Conservation (phyloP, 2,888 invertebrate genomes). For the Cephus rjabovi region DNA sequence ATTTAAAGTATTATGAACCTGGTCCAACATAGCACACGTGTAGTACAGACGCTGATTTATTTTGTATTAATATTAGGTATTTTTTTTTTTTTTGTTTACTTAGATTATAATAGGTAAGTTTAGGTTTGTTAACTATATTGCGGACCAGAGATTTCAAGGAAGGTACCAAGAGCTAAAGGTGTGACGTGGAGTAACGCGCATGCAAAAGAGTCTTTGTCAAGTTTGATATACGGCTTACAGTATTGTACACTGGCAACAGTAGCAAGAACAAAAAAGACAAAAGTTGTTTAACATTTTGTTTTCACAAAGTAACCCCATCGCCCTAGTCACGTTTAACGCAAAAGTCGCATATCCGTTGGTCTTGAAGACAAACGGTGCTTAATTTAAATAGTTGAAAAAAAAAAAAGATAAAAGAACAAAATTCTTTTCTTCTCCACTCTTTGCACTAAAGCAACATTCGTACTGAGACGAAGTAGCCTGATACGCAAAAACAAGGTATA, state of each 20-base stretch:
- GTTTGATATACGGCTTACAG: not conserved
- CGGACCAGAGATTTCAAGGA: slow-evolving; percentile 45
- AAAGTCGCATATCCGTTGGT: not conserved
- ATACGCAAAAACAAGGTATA: not conserved
- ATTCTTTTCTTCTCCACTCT: not conserved
- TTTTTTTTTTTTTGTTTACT: slow-evolving; percentile 34
- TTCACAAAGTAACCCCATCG: not conserved
- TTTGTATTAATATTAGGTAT: slow-evolving; percentile 45
- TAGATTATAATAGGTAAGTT: slow-evolving; percentile 49
- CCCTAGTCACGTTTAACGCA: not conserved
- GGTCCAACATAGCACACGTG: slow-evolving; percentile 56
- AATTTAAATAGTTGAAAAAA: not conserved
- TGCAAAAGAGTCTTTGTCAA: not conserved
- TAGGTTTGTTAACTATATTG: slow-evolving; percentile 40
- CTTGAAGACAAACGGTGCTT: not conserved
- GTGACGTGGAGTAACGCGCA: not conserved
- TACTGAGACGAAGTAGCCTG: not conserved
- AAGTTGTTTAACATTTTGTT: not conserved
- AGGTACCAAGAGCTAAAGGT: slow-evolving; percentile 20
- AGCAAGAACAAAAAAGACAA: not conserved
- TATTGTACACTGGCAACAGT: not conserved
- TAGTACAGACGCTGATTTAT: slow-evolving; percentile 52
- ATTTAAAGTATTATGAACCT: slow-evolving; percentile 50
- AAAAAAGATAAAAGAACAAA: not conserved
- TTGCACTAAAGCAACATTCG: not conserved